A percentile compares a stretch with the other conserved stretches of the same genome.
These are phyloP conservation scores for Pteromalus puparum DNA, from an alignment of 1,140 invertebrate species.

Conservation along the genomic window DNA sequence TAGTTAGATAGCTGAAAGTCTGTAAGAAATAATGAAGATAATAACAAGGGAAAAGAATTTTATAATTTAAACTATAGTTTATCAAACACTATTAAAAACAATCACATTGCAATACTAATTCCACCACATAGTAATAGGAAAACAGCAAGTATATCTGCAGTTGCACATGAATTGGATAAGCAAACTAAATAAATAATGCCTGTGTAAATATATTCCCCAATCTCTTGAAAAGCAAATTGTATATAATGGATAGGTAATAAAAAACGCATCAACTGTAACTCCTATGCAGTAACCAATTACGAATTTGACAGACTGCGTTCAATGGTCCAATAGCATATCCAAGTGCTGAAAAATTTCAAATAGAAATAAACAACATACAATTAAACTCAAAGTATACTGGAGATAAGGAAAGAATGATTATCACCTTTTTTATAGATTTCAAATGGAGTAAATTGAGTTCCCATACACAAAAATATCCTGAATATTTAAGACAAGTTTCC, in stretches of 20 bases:
- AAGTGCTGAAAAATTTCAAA: slow-evolving; percentile 74
- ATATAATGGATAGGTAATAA: slow-evolving; percentile 98
- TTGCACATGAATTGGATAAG: slow-evolving; percentile 86
- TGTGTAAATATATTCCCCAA: slow-evolving; percentile 87
- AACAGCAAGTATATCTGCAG: slow-evolving; percentile 90
- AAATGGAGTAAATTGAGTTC: slow-evolving; percentile 96
- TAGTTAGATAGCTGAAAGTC: slow-evolving; percentile 84
- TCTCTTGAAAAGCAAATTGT: slow-evolving; percentile 94
- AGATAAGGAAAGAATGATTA: slow-evolving; percentile 53
- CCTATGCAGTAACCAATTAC: slow-evolving; percentile 89
- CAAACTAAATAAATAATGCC: slow-evolving; percentile 83
- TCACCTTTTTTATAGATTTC: slow-evolving; percentile 91
- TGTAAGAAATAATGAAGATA: slow-evolving; percentile 59
- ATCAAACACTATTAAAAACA: slow-evolving; percentile 67
- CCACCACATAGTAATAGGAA: slow-evolving; percentile 92
- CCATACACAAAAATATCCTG: slow-evolving; percentile 95
- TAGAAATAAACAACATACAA: slow-evolving; percentile 21
- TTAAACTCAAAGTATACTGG: neutral
- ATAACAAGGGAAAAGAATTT: slow-evolving; percentile 77
- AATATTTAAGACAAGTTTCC: slow-evolving; percentile 88
- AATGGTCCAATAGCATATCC: slow-evolving; percentile 73
- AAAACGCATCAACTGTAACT: slow-evolving; percentile 85
- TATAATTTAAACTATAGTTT: slow-evolving; percentile 76
- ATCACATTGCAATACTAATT: slow-evolving; percentile 85
- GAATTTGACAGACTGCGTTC: slow-evolving; percentile 86